Percentiles rank a stretch among this genome's conserved stretches.
These are phyloP conservation scores for Aythya baeri DNA, from an alignment of 2,113 vertebrate species.

Conservation along the genomic window DNA sequence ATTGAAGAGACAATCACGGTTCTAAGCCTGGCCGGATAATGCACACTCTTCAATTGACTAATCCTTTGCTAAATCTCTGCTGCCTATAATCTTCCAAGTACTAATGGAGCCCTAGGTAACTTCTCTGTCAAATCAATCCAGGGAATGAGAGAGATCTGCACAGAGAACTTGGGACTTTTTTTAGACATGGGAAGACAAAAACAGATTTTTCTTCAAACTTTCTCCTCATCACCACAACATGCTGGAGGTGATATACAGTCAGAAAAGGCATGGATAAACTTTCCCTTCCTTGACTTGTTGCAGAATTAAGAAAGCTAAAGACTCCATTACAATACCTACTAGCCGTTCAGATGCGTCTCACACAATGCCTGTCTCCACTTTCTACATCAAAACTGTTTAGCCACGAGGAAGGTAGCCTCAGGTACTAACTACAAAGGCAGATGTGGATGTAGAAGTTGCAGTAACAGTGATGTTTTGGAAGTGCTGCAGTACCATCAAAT, in stretches of 20 bases:
- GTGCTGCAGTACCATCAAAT: background rate
- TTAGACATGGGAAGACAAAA: background rate
- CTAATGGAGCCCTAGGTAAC: conserved; percentile 76
- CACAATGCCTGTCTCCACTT: background rate
- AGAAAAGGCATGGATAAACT: background rate
- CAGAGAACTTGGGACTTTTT: conserved; percentile 36
- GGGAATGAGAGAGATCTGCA: conserved; percentile 49
- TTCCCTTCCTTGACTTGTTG: background rate
- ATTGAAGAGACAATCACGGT: conserved; percentile 81
- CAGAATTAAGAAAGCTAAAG: background rate
- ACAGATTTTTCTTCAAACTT: background rate
- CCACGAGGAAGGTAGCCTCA: background rate
- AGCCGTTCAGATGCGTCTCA: background rate
- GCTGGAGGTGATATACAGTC: background rate
- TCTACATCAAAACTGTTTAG: background rate
- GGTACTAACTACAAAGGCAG: background rate
- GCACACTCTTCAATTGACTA: conserved; percentile 77
- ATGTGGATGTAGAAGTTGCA: background rate
- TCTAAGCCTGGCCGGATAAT: conserved; percentile 80
- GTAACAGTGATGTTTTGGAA: background rate
- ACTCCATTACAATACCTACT: background rate
- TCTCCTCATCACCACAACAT: background rate
- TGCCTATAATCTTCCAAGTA: conserved; percentile 77
- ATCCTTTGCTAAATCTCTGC: conserved; percentile 82
- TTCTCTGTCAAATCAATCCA: conserved; percentile 61